Evolutionary conservation across 1,140 invertebrate species (phyloP), one percentile per base, ranked within the genome.

Genomic region (Caenorhabditis inopinata): DNA sequence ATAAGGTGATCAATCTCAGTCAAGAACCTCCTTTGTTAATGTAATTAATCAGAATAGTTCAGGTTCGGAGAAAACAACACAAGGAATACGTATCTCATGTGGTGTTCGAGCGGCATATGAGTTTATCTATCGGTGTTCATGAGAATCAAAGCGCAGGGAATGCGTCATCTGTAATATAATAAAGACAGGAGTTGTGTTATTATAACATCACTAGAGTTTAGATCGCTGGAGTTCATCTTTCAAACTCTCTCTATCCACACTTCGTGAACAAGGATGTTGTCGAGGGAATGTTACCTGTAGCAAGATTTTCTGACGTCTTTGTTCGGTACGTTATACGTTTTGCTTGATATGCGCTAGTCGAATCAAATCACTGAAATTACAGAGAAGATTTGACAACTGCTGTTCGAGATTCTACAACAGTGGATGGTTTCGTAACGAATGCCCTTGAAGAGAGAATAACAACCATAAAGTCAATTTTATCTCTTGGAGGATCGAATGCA

Each of bases 1-100:
- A 47, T 42, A 47, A 42, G 49, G 32, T 78, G 35, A 35, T 18
- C 21, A 11, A 49, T 12, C 2, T 18, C 21, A 29, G 21, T 74
- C 4, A n/a, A n/a, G n/a, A n/a, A n/a, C n/a, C n/a, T n/a, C n/a
- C n/a, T n/a, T n/a, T n/a, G n/a, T n/a, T n/a, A n/a, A n/a, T 51
- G 1, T 75, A 47, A 1, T 47, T 42, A 14, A 42, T 42, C 38
- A 42, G 5, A 42, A n/a, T n/a, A n/a, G n/a, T n/a, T 42, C 38
- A 75, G 74, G 74, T 75, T 25, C 74, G 74, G 1, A 27, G 53
- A 42, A 38, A 62, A n/a, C 76, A 78, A 25, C 49, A 78, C 21
- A 78, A 78, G 38, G 76, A 78, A 62, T 78, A 78, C 18, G 53
- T 78, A 32, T 45, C 49, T 4, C 76, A 62, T 78, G 49, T 78